Conservation (phyloP, 2,797 vertebrate species). For the Ispidina lecontei region DNA sequence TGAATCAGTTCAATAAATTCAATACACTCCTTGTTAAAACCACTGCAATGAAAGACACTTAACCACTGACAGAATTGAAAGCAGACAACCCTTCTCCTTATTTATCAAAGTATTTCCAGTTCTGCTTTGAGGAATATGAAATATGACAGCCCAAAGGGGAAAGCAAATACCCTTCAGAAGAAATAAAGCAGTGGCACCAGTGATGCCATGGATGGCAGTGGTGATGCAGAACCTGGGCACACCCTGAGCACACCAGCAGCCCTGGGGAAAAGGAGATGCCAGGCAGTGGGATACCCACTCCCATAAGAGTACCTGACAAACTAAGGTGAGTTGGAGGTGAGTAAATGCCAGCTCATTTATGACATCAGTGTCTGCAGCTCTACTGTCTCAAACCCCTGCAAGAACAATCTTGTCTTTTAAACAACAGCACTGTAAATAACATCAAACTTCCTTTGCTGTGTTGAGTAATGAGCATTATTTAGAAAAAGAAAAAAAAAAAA, state of each 20-base stretch:
- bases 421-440: background rate
- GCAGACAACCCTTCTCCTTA: background rate
- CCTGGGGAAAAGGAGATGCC: background rate
- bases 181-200: background rate
- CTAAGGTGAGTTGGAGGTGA: conserved; percentile 46
- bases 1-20: conserved; percentile 23
- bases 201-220: background rate
- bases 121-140: background rate
- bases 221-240: background rate
- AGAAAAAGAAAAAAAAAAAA: background rate
- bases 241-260: background rate
- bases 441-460: background rate
- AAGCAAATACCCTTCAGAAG: background rate
- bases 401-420: background rate
- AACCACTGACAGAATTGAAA: conserved; percentile 2
- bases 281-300: conserved; percentile 33
- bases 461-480: background rate
- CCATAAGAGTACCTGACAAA: background rate
- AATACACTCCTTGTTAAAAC: background rate
- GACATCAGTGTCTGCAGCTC: background rate
- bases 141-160: background rate
- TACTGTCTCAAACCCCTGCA: background rate
- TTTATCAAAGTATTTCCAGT: background rate
- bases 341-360: conserved; percentile 39
- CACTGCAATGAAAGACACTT: conserved; percentile 6